A percentile compares a stretch with the other conserved stretches of the same genome.
These are phyloP conservation scores for Anas bernieri DNA, from an alignment of 2,797 vertebrate species.

Conservation along the genomic window DNA sequence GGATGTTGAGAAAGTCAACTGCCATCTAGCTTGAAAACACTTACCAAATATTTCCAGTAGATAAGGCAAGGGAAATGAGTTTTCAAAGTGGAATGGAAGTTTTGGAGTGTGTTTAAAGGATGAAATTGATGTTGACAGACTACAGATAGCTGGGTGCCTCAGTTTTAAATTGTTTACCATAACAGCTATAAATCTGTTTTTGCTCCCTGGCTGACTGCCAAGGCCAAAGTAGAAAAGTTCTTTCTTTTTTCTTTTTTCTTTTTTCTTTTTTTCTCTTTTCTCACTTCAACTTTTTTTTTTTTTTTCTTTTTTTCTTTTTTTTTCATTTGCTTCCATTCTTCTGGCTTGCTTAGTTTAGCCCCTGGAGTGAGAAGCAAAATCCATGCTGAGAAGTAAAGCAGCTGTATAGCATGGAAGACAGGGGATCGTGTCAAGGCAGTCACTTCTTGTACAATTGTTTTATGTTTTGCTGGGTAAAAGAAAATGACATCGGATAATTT, in stretches of 20 bases:
- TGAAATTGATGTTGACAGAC: background rate
- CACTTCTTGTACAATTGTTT: background rate
- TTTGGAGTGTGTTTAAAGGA: slow-evolving; percentile 2
- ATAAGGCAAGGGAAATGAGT: slow-evolving; percentile 38
- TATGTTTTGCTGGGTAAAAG: background rate
- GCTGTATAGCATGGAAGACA: background rate
- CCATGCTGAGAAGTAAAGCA: background rate
- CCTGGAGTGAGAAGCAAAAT: background rate
- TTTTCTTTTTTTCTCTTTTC: background rate
- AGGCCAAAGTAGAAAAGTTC: background rate
- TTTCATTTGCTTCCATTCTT: background rate
- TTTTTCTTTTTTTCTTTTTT: background rate
- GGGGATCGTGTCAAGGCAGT: background rate
- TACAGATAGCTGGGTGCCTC: background rate
- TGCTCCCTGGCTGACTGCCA: background rate
- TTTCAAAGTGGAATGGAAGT: slow-evolving; percentile 18
- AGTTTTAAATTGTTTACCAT: slow-evolving; percentile 17
- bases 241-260: background rate
- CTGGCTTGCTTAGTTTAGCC: background rate
- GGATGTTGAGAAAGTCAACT: background rate
- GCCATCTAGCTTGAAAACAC: background rate
- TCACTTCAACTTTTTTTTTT: background rate
- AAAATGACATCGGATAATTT: background rate
- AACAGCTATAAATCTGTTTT: slow-evolving; percentile 11
- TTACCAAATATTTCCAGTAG: slow-evolving; percentile 16